A percentile compares a stretch with the other conserved stretches of the same genome.
Evolutionary conservation across 1,140 invertebrate genomes (phyloP).

Genomic region (Drosophila burlai): DNA sequence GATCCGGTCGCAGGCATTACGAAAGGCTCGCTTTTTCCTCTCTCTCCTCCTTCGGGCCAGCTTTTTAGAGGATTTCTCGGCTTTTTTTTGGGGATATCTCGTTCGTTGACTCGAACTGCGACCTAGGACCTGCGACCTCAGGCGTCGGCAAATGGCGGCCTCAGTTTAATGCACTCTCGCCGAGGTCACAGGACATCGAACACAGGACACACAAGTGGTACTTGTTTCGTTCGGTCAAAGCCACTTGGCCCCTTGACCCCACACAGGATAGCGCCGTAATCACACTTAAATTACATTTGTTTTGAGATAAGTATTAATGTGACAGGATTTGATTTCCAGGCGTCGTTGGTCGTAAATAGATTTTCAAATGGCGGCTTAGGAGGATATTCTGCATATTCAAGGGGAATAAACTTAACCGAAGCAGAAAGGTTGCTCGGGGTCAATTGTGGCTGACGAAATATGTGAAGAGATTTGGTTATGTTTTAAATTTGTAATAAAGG

Average conservation of each 20-base stretch:
- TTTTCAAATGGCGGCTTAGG: slow-evolving; percentile 5
- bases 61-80: slow-evolving; percentile 27
- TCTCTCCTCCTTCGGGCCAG: slow-evolving; percentile 24
- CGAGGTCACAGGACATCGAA: slow-evolving; percentile 53
- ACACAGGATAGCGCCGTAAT: slow-evolving; percentile 15
- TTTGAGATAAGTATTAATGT: slow-evolving; percentile 17
- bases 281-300: slow-evolving; percentile 12
- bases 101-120: slow-evolving; percentile 38
- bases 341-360: slow-evolving; percentile 16
- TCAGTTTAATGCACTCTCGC: slow-evolving; percentile 51
- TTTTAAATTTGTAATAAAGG: background rate
- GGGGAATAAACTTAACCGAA: background rate
- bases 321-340: slow-evolving; percentile 13
- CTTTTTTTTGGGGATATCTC: slow-evolving; percentile 34
- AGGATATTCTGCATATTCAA: background rate
- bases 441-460: slow-evolving; percentile 25
- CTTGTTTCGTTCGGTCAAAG: slow-evolving; percentile 27
- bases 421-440: slow-evolving; percentile 13
- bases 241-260: slow-evolving; percentile 33
- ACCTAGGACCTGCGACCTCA: slow-evolving; percentile 5
- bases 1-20: slow-evolving; percentile 33
- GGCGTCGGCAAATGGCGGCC: slow-evolving; percentile 32
- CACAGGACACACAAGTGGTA: slow-evolving; percentile 1
- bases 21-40: slow-evolving; percentile 27
- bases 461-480: background rate